These are phyloP conservation scores for Platysternon megacephalum DNA, from an alignment of 2,113 vertebrate genomes.

Conservation along the genomic window DNA sequence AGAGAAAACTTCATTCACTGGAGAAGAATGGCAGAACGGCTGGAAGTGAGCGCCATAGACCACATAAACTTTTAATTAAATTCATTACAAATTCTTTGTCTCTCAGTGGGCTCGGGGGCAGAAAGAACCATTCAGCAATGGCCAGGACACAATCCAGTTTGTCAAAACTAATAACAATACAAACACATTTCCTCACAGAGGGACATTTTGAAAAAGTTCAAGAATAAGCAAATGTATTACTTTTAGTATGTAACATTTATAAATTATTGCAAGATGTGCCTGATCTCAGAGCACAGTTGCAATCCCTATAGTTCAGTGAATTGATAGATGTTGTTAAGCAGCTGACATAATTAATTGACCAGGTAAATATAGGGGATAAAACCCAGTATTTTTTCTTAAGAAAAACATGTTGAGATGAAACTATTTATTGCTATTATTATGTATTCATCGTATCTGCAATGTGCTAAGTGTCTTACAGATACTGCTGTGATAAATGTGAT, in stretches of 20 bases:
- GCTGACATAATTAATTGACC: slow-evolving; percentile 64
- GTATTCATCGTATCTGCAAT: not conserved
- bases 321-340: slow-evolving; percentile 70
- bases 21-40: slow-evolving; percentile 73
- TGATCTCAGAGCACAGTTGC: slow-evolving; percentile 62
- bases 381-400: not conserved
- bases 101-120: slow-evolving; percentile 76
- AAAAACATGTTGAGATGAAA: not conserved
- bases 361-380: slow-evolving; percentile 58
- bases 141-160: slow-evolving; percentile 78
- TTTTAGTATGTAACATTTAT: slow-evolving; percentile 80
- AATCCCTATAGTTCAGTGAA: slow-evolving; percentile 53
- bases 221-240: slow-evolving; percentile 74
- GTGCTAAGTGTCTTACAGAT: not conserved
- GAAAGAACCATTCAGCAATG: slow-evolving; percentile 78
- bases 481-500: not conserved
- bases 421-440: not conserved
- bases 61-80: slow-evolving; percentile 84
- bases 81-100: slow-evolving; percentile 81
- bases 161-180: slow-evolving; percentile 75
- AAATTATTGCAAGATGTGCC: slow-evolving; percentile 84
- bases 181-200: slow-evolving; percentile 63
- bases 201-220: slow-evolving; percentile 64
- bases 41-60: slow-evolving; percentile 74
- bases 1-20: slow-evolving; percentile 75